phyloP scores from a whole-genome alignment of 2,113 vertebrate species.

The Odocoileus hemionus region DNA sequence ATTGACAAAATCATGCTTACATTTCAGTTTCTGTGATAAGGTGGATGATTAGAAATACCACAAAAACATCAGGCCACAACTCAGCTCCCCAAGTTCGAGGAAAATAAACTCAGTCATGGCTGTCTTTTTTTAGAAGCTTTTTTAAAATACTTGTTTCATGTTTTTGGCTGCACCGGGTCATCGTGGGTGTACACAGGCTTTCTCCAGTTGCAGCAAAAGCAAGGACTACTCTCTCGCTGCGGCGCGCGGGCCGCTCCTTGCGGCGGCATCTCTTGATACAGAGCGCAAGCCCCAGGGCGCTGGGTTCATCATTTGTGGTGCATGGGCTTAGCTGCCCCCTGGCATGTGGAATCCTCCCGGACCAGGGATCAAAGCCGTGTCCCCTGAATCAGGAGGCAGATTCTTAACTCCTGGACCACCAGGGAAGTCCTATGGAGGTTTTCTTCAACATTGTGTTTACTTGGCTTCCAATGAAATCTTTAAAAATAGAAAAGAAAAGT shows the following conservation, averaged over 20 bases:
- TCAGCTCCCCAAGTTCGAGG: neutral
- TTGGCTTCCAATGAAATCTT: neutral
- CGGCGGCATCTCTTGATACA: neutral
- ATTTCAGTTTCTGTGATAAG: slow-evolving; percentile 41
- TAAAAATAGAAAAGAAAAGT: neutral
- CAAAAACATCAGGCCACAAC: neutral
- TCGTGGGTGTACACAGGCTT: neutral
- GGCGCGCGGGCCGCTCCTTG: neutral
- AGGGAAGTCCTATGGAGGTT: neutral
- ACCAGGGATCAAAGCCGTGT: neutral
- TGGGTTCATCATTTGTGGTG: neutral
- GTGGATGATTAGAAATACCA: neutral
- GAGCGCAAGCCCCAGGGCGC: neutral
- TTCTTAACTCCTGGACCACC: neutral
- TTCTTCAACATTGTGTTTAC: neutral
- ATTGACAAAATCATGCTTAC: slow-evolving; percentile 46
- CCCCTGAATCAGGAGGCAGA: neutral
- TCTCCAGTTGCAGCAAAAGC: neutral
- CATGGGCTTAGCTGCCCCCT: neutral
- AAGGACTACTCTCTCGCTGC: neutral
- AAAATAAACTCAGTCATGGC: neutral
- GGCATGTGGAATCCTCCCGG: neutral
- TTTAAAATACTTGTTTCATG: neutral
- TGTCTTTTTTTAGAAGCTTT: neutral
- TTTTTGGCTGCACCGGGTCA: neutral